Evolutionary conservation across 2,888 invertebrate species (phyloP).

Genomic region (Tenthredo distinguenda): DNA sequence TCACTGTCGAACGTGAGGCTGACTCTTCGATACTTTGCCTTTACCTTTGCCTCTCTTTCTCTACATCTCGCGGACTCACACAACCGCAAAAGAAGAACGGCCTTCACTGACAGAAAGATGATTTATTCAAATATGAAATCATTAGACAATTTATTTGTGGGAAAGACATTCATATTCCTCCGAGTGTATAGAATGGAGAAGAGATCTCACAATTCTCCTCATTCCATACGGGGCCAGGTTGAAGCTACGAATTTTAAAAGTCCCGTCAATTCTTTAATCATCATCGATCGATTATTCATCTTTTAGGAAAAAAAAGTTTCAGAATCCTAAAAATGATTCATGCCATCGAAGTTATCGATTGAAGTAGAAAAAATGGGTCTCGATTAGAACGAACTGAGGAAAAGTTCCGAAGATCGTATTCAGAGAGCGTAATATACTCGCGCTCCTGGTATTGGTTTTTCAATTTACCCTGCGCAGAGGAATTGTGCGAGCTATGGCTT

Average conservation of each 20-base stretch:
- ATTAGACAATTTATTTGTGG: not conserved
- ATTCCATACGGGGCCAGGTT: too few relatives aligned
- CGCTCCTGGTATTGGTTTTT: not conserved
- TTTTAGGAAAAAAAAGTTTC: too few relatives aligned
- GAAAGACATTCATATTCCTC: not conserved
- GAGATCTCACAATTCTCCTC: not conserved
- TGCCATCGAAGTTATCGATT: too few relatives aligned
- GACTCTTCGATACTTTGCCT: not conserved
- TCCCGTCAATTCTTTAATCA: too few relatives aligned
- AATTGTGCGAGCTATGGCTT: not conserved
- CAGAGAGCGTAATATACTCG: not conserved
- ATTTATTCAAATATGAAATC: not conserved
- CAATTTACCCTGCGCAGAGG: not conserved
- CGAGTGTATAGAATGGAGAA: not conserved
- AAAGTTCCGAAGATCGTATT: not conserved
- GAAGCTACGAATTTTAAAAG: too few relatives aligned
- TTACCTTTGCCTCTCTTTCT: not conserved
- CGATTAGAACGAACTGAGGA: not conserved
- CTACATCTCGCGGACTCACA: not conserved
- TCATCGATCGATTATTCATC: too few relatives aligned
- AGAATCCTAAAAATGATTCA: too few relatives aligned
- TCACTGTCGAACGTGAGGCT: constrained; percentile 31
- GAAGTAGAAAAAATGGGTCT: too few relatives aligned
- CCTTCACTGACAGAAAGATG: not conserved
- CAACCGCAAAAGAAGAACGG: not conserved